Base-by-base conservation (phyloP, 2,888 invertebrate species). In the Drosophila trichaetosa region DNA sequence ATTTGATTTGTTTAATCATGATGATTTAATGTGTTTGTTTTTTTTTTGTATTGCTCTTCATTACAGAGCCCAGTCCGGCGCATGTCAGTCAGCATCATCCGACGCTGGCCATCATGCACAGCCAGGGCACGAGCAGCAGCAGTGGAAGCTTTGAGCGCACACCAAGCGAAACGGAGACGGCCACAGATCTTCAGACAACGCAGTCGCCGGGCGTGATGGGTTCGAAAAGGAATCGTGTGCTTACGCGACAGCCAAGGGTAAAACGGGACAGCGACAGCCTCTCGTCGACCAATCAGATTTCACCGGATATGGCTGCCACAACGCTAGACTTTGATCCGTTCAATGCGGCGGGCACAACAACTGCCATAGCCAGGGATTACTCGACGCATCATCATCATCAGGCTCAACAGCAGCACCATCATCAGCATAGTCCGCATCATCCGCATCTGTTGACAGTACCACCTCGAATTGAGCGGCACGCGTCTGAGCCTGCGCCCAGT, bases 221-320 rank as follows among this genome's bases (percentile, higher is more conserved):
- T 52, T 94, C 94, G 18, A 95, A 95, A 92, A 93, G 95, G 66
- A 95, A 95, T 73, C 94, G 96, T 48, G 94, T 95, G 68, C 93
- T 96, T 53, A 95, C 95, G 92, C 94, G 96, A 48, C 96, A 96
- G 83, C 95, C 95, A 24, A 93, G 95, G 53, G 94, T 96, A 65
- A 96, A 96, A 90, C 94, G 95, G 59, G 95, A 96, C 79, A 94
- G 94, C 76, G 95, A 95, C 80, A 91, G 92, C 59, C 73, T 92
- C 27, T 90, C 90, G n/a, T 91, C 93, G 57, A 90, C 86, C 8
- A 91, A 89, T 80, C 93, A 92, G 78, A 89, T 91, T 62, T 91
- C 92, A n/a, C 93, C 93, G 13, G 93, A 93, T 58, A 82, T 86
- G 24, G 78, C 82, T 5, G 87, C 78, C 6, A 75, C 89, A 31